These are phyloP conservation scores for Oncorhynchus gorbuscha DNA, from an alignment of 2,113 vertebrate genomes.

Conservation along the genomic window DNA sequence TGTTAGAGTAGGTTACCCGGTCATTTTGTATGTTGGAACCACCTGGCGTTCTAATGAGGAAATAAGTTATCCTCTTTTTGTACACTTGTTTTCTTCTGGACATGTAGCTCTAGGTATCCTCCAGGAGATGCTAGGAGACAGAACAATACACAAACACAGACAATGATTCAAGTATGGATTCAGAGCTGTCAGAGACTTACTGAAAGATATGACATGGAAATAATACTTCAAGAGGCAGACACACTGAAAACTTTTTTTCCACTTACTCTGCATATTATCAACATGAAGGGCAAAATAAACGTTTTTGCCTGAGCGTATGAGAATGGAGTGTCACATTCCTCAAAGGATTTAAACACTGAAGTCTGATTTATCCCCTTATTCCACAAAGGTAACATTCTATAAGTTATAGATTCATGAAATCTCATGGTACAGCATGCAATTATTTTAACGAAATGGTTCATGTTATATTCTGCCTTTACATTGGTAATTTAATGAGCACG, in stretches of 20 bases:
- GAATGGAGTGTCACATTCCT: constrained; percentile 15
- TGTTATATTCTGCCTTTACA: constrained; percentile 37
- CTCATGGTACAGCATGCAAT: constrained; percentile 32
- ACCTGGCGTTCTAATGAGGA: constrained; percentile 5
- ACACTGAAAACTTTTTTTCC: constrained; percentile 8
- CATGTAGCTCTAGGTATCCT: not conserved
- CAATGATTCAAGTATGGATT: not conserved
- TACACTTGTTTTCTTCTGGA: not conserved
- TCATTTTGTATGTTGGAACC: constrained; percentile 47
- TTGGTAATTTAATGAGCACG: constrained; percentile 62
- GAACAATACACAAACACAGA: not conserved
- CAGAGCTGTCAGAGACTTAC: not conserved
- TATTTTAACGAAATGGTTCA: constrained; percentile 27
- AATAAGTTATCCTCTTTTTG: constrained; percentile 9
- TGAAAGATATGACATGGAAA: not conserved
- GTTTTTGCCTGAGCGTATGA: not conserved
- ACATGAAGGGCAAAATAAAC: constrained; percentile 27
- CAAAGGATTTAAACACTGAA: not conserved
- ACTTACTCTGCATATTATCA: constrained; percentile 5
- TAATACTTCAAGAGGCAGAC: not conserved
- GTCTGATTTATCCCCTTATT: not conserved
- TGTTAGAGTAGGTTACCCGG: constrained; percentile 63
- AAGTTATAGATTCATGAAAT: constrained; percentile 35
- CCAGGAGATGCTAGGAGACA: too few species aligned
- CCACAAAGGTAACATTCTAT: not conserved